Base-by-base conservation (phyloP, 2,888 invertebrate species). In the Tetragonula carbonaria region DNA sequence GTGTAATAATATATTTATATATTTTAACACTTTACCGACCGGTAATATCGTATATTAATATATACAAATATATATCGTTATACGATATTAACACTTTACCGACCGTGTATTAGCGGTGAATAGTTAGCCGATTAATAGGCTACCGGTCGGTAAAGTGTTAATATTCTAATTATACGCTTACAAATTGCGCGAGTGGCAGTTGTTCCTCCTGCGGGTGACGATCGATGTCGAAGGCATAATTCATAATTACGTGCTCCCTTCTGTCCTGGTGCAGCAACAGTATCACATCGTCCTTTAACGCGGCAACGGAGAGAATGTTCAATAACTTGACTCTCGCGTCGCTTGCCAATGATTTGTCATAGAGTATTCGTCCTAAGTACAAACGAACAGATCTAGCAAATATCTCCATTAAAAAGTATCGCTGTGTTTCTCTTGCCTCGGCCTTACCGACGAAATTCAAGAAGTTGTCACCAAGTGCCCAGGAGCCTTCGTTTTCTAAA, bases 401-500 rank as follows among this genome's bases (percentile, higher is more conserved):
- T n/a, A 28, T 45, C 28, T 51, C 23, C 50, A 55, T 4, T 5
- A 38, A 4, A 0, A 3, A 21, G 21, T 57, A 18, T 8, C 1
- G 28, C 28, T 28, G 28, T 28, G 1, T 23, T 74, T 5, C 23
- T 18, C 8, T 8, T 38, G 8, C 28, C 28, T 28, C 28, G 28
- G 28, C 92, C 95, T 93, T 88, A 97, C 97, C 97, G 81, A 98
- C 96, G 93, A 98, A 98, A 78, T 96, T 95, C 67, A 98, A 96
- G 95, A 98, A 98, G 90, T 97, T 97, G 92, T 98, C 98, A 16
- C 98, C 97, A 38, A 98, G 95, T 79, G 98, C 98, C 98, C 98
- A 98, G 92, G 98, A 98, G 80, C 98, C 98, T 93, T 98, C 98
- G 90, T 98, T 97, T 89, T 97, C 97, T 90, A 98, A 95, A 94